Evolutionary conservation across 2,113 vertebrate genomes (phyloP).

Genomic region (Sardina pilchardus): DNA sequence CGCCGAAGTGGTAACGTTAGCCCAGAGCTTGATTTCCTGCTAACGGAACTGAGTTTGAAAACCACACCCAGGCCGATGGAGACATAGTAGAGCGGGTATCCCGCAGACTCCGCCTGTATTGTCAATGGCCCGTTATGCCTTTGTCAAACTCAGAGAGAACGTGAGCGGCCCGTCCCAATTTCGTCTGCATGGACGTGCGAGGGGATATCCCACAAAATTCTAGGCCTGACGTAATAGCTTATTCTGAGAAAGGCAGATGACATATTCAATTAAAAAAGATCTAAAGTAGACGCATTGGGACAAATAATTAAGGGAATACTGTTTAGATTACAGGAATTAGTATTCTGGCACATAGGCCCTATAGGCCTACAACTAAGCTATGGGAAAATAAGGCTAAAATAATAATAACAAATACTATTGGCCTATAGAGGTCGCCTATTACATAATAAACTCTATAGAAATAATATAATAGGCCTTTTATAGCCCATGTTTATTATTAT

Average conservation of each 20-base stretch:
- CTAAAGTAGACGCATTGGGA: too few relatives aligned
- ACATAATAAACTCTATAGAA: too few relatives aligned
- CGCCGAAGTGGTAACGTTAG: conserved; percentile 10
- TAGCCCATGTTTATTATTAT: too few relatives aligned
- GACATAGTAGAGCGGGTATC: conserved; percentile 15
- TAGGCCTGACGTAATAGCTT: not conserved
- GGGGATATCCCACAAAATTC: conserved; percentile 10
- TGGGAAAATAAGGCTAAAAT: too few relatives aligned
- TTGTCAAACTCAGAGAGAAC: conserved; percentile 13
- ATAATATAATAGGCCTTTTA: too few relatives aligned
- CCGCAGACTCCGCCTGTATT: conserved; percentile 17
- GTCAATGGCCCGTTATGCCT: conserved; percentile 18
- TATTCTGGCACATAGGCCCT: too few relatives aligned
- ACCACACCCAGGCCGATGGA: conserved; percentile 14
- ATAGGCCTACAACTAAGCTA: too few relatives aligned
- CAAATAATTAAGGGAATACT: too few relatives aligned
- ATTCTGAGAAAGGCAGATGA: not conserved
- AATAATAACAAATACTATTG: too few relatives aligned
- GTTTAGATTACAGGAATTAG: too few relatives aligned
- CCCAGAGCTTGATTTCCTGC: conserved; percentile 18
- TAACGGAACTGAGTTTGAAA: conserved; percentile 21
- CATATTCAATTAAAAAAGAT: not conserved
- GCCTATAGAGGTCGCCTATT: too few relatives aligned
- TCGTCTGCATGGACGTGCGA: not conserved
- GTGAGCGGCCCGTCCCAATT: not conserved